phyloP scores from a whole-genome alignment of 1,140 invertebrate genomes.

The Bilobella aurantiaca region DNA sequence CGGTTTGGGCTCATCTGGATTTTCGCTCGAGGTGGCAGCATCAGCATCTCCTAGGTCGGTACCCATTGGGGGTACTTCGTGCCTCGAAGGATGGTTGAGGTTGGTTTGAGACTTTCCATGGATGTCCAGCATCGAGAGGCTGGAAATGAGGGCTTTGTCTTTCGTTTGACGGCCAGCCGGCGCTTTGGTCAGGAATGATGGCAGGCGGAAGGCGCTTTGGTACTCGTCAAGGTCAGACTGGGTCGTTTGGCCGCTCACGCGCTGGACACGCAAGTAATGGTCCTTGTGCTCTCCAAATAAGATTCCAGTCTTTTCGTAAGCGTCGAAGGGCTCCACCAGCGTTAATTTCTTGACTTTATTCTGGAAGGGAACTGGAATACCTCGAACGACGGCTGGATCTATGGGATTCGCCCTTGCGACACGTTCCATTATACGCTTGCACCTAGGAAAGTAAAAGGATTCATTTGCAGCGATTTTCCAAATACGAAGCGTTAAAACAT shows the following conservation, averaged over 20 bases:
- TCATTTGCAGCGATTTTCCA: background rate
- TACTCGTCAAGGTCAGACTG: background rate
- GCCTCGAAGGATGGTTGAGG: too few species aligned
- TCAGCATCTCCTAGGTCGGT: too few species aligned
- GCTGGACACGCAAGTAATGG: background rate
- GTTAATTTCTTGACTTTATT: background rate
- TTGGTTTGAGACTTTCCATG: too few species aligned
- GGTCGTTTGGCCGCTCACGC: background rate
- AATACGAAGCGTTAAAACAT: too few species aligned
- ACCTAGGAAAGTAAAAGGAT: background rate
- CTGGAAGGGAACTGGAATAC: background rate
- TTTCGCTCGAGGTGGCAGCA: too few species aligned
- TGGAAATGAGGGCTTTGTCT: too few species aligned
- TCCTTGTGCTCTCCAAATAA: background rate
- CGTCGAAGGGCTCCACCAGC: background rate
- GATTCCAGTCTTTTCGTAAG: background rate
- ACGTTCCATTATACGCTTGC: background rate
- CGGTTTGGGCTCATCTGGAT: too few species aligned
- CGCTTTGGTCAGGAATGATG: too few species aligned
- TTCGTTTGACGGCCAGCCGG: too few species aligned
- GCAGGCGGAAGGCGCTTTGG: background rate
- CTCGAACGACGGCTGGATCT: background rate
- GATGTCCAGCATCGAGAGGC: too few species aligned
- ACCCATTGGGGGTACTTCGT: too few species aligned
- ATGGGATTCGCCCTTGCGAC: background rate